These are phyloP conservation scores for Catostylus mosaicus DNA, from an alignment of 30 jellyfish, hydroid and myxozoan species.

Conservation along the genomic window DNA sequence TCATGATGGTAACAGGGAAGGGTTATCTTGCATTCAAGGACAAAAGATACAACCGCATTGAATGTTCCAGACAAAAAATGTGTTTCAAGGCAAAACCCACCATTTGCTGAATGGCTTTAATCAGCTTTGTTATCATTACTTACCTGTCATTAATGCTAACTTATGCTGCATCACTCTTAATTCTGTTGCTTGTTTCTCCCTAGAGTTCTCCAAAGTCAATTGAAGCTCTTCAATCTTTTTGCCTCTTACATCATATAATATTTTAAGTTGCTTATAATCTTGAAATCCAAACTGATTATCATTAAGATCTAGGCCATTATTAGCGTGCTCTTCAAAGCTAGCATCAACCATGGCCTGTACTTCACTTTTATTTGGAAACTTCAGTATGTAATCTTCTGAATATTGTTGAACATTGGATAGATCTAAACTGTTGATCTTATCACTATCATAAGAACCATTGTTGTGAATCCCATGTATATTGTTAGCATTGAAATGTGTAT, in stretches of 20 bases:
- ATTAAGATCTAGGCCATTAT: neutral
- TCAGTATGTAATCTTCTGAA: neutral
- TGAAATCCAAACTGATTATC: neutral
- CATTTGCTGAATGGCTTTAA: too few species aligned
- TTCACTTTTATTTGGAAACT: neutral
- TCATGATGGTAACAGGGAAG: too few species aligned
- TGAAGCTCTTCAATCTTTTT: constrained; percentile 80
- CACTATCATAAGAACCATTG: neutral
- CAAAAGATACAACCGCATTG: too few species aligned
- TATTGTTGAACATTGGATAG: neutral
- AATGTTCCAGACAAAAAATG: too few species aligned
- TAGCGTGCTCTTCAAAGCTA: neutral
- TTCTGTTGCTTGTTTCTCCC: constrained; percentile 61
- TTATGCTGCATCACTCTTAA: constrained; percentile 73
- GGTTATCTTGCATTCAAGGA: too few species aligned
- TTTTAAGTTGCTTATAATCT: constrained; percentile 65
- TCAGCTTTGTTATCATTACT: too few species aligned
- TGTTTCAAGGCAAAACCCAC: too few species aligned
- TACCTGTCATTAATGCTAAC: constrained; percentile 69
- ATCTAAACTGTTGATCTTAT: neutral
- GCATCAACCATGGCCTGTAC: neutral
- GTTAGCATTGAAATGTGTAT: constrained; percentile 25
- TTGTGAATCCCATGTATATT: neutral
- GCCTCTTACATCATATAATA: constrained; percentile 88
- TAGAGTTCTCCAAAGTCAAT: constrained; percentile 26